Base-by-base conservation (phyloP, 1,140 invertebrate species). In the Plutomurus gul region DNA sequence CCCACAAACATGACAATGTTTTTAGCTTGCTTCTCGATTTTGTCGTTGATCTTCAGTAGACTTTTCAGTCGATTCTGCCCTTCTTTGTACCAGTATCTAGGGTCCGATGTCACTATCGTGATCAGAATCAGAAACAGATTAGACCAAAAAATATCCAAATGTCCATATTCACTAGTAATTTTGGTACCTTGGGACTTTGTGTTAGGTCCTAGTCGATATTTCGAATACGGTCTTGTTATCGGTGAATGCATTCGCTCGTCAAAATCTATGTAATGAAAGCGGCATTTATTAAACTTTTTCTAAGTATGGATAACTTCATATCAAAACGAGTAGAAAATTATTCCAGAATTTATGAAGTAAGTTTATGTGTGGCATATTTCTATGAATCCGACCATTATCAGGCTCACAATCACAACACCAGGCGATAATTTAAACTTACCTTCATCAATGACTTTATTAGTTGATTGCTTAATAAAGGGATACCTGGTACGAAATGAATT, bases 1-100 rank as follows among this genome's bases (percentile, higher is more conserved):
- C 93, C 93, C 4, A 95, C 88, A 83, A 94, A 92, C 47, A 95
- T 86, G 36, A 95, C 91, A n/a, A 94, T 89, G 85, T 92, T 93
- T 84, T 87, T 89, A 16, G 89, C 88, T 43, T 51, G 39, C 49
- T 18, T 70, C 36, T 77, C 76, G 30, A 81, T 78, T 11, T 49
- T 70, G 27, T 65, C 56, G 18, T 30, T 27, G 36, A 65, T 33
- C 18, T n/a, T 27, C 27, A 65, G 36, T 33, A 33, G 56, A 25
- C 27, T 65, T 30, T 27, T 30, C 2, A 65, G n/a, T 1, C 56
- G 30, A 36, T 30, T 30, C 36, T 65, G 56, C 6, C 56, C 56
- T 65, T 65, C 56, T 36, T 65, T 65, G 27, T 33, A 65, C 56
- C 56, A 65, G 13, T 65, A 65, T 65, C 56, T 36, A 11, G 56